These are phyloP conservation scores for Enteromius paludinosus DNA, from an alignment of 2,797 vertebrate genomes.

Conservation along the genomic window DNA sequence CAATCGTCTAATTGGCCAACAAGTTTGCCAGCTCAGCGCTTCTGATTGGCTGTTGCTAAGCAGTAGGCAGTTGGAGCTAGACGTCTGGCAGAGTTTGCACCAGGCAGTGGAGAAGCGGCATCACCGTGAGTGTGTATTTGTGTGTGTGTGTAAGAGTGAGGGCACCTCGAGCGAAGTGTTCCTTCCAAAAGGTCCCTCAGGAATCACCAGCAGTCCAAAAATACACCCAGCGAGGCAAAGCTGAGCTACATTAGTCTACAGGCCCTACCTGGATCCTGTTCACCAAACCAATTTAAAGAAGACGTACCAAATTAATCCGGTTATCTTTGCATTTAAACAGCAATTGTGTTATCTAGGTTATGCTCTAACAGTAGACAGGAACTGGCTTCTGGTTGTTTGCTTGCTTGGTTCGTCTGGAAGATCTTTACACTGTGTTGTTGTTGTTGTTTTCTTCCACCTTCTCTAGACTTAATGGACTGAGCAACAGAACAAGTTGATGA, in stretches of 20 bases:
- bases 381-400: constrained; percentile 1
- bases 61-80: constrained; percentile 79
- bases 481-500: constrained; percentile 27
- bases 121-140: constrained; percentile 35
- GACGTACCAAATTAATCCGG: neutral
- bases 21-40: constrained; percentile 68
- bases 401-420: neutral
- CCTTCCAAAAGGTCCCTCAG: constrained; percentile 59
- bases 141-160: constrained; percentile 48
- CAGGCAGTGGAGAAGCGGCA: constrained; percentile 56
- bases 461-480: constrained; percentile 15
- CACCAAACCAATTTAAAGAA: neutral
- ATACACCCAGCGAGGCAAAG: constrained; percentile 59
- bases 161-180: constrained; percentile 54
- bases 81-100: constrained; percentile 64
- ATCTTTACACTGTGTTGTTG: neutral
- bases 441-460: constrained; percentile 32
- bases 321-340: neutral
- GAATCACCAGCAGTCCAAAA: constrained; percentile 60
- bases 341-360: neutral
- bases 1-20: constrained; percentile 75
- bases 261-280: constrained; percentile 26
- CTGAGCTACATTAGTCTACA: constrained; percentile 29
- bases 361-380: neutral
- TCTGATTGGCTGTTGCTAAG: constrained; percentile 87